A percentile compares a stretch with the other conserved stretches of the same genome.
Evolutionary conservation across 2,888 invertebrate species (phyloP).

Genomic region (Phymatocera aterrima): DNA sequence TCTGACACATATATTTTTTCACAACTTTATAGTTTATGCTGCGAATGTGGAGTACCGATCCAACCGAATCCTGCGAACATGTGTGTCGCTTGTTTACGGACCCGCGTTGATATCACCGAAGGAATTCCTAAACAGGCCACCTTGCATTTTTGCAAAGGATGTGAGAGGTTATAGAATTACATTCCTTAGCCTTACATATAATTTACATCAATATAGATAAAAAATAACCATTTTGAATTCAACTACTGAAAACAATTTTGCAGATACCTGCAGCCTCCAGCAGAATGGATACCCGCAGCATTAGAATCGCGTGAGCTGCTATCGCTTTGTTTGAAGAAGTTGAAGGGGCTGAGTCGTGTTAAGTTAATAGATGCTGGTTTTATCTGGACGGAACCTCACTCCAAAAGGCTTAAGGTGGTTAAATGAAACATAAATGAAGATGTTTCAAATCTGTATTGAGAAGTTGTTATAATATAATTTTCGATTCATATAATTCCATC

Average conservation of each 20-base stretch:
- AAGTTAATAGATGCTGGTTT: conserved; percentile 97
- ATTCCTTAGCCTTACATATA: no score
- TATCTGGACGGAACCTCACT: conserved; percentile 99
- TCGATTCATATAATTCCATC: background rate
- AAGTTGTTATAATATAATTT: background rate
- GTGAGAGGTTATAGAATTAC: conserved; percentile 85
- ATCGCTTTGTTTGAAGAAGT: conserved; percentile 91
- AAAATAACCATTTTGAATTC: conserved; percentile 3
- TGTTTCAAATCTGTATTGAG: background rate
- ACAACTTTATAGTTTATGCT: conserved; percentile 85
- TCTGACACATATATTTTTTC: background rate
- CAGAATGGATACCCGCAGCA: conserved; percentile 89
- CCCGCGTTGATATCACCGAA: conserved; percentile 95
- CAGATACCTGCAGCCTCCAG: conserved; percentile 93
- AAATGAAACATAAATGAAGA: conserved; percentile 34
- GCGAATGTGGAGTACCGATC: conserved; percentile 94
- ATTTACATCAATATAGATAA: no score
- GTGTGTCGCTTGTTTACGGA: conserved; percentile 96
- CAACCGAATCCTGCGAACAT: conserved; percentile 98
- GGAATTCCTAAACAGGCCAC: conserved; percentile 96
- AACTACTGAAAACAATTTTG: background rate
- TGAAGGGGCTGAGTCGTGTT: conserved; percentile 92
- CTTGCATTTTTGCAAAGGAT: conserved; percentile 93
- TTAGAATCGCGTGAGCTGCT: conserved; percentile 95
- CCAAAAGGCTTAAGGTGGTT: conserved; percentile 97